Percentiles rank a stretch among this genome's conserved stretches.
Conservation (phyloP, 1,140 invertebrate genomes). For the Aphelinus atriplicis region DNA sequence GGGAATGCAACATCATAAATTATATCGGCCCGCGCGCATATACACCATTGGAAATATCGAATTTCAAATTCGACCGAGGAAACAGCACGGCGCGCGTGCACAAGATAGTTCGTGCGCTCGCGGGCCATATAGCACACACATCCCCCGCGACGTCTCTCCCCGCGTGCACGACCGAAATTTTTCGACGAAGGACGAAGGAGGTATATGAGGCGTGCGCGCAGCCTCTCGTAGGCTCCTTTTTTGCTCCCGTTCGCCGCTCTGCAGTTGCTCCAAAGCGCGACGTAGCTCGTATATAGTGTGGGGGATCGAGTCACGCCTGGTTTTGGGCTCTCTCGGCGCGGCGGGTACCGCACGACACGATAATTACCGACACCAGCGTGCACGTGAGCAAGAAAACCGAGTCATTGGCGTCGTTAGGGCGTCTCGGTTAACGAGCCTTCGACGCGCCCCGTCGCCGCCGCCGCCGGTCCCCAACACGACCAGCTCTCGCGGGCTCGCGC, state of each 20-base stretch:
- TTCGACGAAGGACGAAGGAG: constrained; percentile 14
- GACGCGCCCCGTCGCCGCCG: not conserved
- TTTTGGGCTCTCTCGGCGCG: not conserved
- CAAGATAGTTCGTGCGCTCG: not conserved
- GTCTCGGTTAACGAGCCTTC: constrained; percentile 32
- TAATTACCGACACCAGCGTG: constrained; percentile 14
- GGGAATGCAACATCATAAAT: too few species aligned
- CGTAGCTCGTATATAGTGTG: not conserved
- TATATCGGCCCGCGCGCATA: not conserved
- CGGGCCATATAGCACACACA: not conserved
- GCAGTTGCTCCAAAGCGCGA: not conserved
- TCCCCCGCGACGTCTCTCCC: too few species aligned
- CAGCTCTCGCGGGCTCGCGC: not conserved
- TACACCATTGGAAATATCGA: too few species aligned
- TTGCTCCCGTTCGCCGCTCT: not conserved
- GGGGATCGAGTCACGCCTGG: not conserved
- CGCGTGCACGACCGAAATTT: not conserved
- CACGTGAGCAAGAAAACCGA: constrained; percentile 21
- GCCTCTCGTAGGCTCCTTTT: too few species aligned
- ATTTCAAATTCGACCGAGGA: not conserved
- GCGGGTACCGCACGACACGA: not conserved
- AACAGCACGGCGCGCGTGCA: not conserved
- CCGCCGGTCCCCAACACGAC: not conserved
- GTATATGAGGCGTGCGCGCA: not conserved
- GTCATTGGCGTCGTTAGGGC: constrained; percentile 2